Percentiles rank a stretch among this genome's conserved stretches.
These are phyloP conservation scores for Acheta domesticus DNA, from an alignment of 2,888 invertebrate genomes.

Conservation along the genomic window DNA sequence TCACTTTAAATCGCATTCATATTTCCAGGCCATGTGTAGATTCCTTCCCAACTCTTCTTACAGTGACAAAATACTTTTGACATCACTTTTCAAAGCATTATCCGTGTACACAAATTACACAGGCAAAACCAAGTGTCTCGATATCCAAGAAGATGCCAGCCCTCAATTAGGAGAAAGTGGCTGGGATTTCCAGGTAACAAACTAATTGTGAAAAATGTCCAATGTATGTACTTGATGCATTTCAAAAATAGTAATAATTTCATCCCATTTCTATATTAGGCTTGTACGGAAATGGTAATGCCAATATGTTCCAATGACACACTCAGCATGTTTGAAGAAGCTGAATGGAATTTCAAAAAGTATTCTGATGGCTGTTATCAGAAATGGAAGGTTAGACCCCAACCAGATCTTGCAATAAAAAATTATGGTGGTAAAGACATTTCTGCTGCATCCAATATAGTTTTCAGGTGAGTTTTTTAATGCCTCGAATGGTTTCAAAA, in stretches of 20 bases:
- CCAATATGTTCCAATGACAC: slow-evolving; percentile 78
- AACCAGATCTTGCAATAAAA: slow-evolving; percentile 62
- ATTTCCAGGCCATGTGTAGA: slow-evolving; percentile 52
- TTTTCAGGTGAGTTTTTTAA: slow-evolving; percentile 48
- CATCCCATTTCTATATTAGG: slow-evolving; percentile 48
- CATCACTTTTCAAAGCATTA: slow-evolving; percentile 64
- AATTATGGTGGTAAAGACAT: slow-evolving; percentile 80
- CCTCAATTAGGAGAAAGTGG: slow-evolving; percentile 61
- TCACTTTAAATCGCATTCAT: too few relatives aligned
- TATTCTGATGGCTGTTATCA: slow-evolving; percentile 66
- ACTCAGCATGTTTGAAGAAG: slow-evolving; percentile 79
- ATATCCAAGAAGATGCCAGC: slow-evolving; percentile 57
- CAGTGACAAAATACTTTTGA: slow-evolving; percentile 54
- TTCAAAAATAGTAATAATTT: background rate
- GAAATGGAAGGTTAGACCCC: slow-evolving; percentile 66
- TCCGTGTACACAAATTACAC: slow-evolving; percentile 80
- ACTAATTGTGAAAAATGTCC: too few relatives aligned
- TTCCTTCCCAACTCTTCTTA: slow-evolving; percentile 48
- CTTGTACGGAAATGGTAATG: slow-evolving; percentile 97
- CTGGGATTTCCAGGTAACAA: slow-evolving; percentile 77
- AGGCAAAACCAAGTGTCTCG: slow-evolving; percentile 65
- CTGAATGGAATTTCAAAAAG: slow-evolving; percentile 66
- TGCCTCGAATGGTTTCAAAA: background rate
- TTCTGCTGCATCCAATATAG: slow-evolving; percentile 57
- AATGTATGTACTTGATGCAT: background rate